These are phyloP conservation scores for Siniperca chuatsi DNA, from an alignment of 2,113 vertebrate genomes.

Conservation along the genomic window DNA sequence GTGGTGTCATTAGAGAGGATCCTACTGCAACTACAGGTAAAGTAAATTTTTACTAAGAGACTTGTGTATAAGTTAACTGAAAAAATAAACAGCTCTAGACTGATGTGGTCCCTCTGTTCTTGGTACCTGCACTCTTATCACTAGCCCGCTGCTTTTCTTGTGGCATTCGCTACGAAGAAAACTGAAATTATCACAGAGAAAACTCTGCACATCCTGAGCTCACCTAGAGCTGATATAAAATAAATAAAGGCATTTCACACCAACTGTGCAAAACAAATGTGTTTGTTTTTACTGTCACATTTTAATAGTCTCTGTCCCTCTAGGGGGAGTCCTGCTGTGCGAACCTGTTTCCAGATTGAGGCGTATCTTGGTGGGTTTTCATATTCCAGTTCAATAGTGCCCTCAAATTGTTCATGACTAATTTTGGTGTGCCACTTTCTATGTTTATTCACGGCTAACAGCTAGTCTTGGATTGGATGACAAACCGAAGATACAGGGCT, in stretches of 20 bases:
- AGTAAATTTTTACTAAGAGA: not conserved
- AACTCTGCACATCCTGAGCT: conserved; percentile 58
- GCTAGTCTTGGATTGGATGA: conserved; percentile 73
- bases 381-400: conserved; percentile 67
- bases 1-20: not conserved
- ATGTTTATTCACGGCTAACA: conserved; percentile 75
- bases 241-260: conserved; percentile 69
- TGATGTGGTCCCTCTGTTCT: not conserved
- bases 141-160: conserved; percentile 23
- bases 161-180: conserved; percentile 34
- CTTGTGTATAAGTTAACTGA: conserved; percentile 3
- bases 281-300: conserved; percentile 77
- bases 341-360: conserved; percentile 70
- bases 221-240: conserved; percentile 66
- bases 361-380: conserved; percentile 65
- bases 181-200: conserved; percentile 61
- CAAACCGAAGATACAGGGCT: conserved; percentile 72
- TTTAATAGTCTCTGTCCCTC: conserved; percentile 74
- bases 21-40: not conserved
- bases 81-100: conserved; percentile 20
- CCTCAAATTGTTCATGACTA: conserved; percentile 70
- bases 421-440: conserved; percentile 75
- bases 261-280: conserved; percentile 76
- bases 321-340: conserved; percentile 62
- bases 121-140: conserved; percentile 29